A percentile compares a stretch with the other conserved stretches of the same genome.
phyloP scores from a whole-genome alignment of 2,797 vertebrate genomes.

The Tragelaphus eurycerus region DNA sequence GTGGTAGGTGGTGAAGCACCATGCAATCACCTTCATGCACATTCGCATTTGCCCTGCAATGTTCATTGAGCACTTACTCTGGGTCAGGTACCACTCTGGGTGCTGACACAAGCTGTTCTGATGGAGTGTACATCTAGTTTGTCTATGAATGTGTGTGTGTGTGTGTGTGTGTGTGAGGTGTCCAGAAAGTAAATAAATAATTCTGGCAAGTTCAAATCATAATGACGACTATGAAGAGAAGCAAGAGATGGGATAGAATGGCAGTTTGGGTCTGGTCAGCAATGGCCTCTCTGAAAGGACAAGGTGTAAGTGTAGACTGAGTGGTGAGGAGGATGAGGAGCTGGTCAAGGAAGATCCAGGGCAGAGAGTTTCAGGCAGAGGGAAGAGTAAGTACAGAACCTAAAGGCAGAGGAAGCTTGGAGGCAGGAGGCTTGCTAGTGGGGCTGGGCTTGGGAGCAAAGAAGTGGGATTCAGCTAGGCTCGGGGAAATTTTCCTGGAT shows the following conservation, averaged over 20 bases:
- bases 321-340: neutral
- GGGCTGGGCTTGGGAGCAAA: neutral
- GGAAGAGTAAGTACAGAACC: neutral
- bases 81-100: neutral
- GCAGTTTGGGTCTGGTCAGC: neutral
- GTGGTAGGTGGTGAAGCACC: neutral
- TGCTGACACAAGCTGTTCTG: neutral
- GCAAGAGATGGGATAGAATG: neutral
- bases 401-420: neutral
- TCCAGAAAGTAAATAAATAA: neutral
- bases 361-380: neutral
- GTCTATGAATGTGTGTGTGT: neutral
- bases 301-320: neutral
- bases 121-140: neutral
- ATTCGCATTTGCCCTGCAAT: accelerated
- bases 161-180: neutral
- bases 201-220: neutral
- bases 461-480: neutral
- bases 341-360: neutral
- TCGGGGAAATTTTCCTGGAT: neutral
- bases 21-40: neutral
- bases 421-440: accelerated
- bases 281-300: neutral
- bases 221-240: neutral
- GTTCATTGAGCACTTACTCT: neutral